Percentiles rank a stretch among this genome's conserved stretches.
Conservation (phyloP, 2,797 vertebrate genomes). For the Hipposideros larvatus region DNA sequence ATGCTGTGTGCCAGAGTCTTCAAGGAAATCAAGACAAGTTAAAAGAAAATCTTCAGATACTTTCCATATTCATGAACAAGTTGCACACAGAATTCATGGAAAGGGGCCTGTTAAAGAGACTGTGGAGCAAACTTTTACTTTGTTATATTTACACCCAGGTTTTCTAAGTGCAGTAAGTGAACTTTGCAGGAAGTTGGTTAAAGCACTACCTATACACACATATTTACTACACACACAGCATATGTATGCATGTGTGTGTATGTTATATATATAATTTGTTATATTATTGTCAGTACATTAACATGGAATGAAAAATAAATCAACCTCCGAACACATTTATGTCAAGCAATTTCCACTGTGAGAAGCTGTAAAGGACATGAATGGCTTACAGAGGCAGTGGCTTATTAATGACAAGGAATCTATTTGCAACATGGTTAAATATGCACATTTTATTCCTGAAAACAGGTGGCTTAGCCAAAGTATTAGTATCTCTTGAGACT, state of each 20-base stretch:
- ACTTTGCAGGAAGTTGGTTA: constrained; percentile 46
- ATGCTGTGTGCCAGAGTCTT: constrained; percentile 71
- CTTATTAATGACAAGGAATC: background rate
- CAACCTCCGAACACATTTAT: background rate
- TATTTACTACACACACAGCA: background rate
- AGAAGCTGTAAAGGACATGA: background rate
- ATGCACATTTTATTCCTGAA: background rate
- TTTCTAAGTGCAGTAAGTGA: constrained; percentile 62
- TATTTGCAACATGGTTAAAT: background rate
- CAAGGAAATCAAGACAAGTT: constrained; percentile 80
- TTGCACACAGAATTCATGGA: constrained; percentile 69
- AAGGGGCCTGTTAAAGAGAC: constrained; percentile 42
- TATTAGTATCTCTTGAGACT: background rate
- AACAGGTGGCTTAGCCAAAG: background rate
- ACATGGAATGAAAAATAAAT: background rate
- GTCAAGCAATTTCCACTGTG: background rate
- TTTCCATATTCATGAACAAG: constrained; percentile 77
- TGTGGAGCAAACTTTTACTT: constrained; percentile 58
- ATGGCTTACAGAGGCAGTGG: background rate
- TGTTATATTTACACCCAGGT: constrained; percentile 29
- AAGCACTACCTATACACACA: background rate
- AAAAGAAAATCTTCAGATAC: constrained; percentile 74
- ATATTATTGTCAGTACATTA: background rate
- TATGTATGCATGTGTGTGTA: background rate
- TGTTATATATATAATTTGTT: background rate